A percentile compares a stretch with the other conserved stretches of the same genome.
phyloP scores from a whole-genome alignment of 2,888 invertebrate genomes.

The Margaritifera margaritifera region DNA sequence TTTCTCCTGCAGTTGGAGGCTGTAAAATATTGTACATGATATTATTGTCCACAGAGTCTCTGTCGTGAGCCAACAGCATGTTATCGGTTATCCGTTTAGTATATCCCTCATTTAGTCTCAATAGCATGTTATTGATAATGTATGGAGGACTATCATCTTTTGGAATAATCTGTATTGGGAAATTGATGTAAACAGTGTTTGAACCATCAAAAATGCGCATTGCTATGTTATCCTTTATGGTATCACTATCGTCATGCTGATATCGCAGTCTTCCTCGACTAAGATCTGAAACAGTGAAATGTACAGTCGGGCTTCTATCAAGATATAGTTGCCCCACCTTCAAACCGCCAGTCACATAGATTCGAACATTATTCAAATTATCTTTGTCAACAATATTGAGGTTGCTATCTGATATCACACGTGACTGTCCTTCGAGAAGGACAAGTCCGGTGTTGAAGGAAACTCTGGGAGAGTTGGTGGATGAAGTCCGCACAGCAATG shows the following conservation, averaged over 20 bases:
- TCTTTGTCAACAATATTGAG: slow-evolving; percentile 69
- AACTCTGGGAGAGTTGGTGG: slow-evolving; percentile 65
- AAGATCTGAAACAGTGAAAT: slow-evolving; percentile 66
- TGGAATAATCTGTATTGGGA: slow-evolving; percentile 69
- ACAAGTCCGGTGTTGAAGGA: slow-evolving; percentile 65
- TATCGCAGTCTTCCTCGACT: slow-evolving; percentile 62
- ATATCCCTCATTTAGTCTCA: slow-evolving; percentile 68
- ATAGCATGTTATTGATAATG: slow-evolving; percentile 65
- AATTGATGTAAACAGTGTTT: slow-evolving; percentile 63
- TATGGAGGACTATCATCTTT: slow-evolving; percentile 71
- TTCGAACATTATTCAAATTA: slow-evolving; percentile 63
- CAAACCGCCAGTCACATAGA: slow-evolving; percentile 68
- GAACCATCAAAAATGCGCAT: slow-evolving; percentile 68
- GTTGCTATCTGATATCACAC: slow-evolving; percentile 58
- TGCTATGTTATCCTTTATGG: slow-evolving; percentile 64
- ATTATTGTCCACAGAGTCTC: slow-evolving; percentile 66
- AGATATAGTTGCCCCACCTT: slow-evolving; percentile 66
- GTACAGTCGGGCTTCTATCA: slow-evolving; percentile 54
- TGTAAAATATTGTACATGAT: slow-evolving; percentile 65
- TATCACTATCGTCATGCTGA: slow-evolving; percentile 67
- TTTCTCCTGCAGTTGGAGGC: slow-evolving; percentile 65
- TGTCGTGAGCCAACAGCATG: slow-evolving; percentile 66
- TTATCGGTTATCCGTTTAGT: slow-evolving; percentile 59
- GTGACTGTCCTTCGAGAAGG: slow-evolving; percentile 69
- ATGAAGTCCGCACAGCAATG: slow-evolving; percentile 67